phyloP scores from a whole-genome alignment of 35 echinoderm and acorn worm species.

The Holothuria glaberrima region DNA sequence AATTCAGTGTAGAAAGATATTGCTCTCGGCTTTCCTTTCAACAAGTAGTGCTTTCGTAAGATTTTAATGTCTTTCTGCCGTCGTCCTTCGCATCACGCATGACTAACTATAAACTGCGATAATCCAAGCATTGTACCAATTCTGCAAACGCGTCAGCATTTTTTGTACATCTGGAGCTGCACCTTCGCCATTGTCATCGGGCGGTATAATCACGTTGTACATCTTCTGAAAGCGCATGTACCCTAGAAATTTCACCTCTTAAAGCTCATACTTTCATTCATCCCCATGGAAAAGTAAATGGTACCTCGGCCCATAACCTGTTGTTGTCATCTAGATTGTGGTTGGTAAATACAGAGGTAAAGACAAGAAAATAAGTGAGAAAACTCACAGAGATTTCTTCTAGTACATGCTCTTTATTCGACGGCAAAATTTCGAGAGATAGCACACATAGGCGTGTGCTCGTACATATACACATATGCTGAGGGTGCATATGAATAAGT shows the following conservation, averaged over 20 bases:
- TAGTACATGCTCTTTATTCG: too few relatives aligned
- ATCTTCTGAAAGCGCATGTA: conserved; percentile 39
- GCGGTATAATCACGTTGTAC: conserved; percentile 6
- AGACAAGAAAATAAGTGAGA: too few relatives aligned
- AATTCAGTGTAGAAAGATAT: conserved; percentile 57
- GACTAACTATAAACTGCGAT: conserved; percentile 22
- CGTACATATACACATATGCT: too few relatives aligned
- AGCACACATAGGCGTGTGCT: too few relatives aligned
- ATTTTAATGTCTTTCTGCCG: conserved; percentile 23
- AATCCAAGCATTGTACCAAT: conserved; percentile 54
- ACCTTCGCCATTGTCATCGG: not conserved
- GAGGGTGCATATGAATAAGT: too few relatives aligned
- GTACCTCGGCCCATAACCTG: too few relatives aligned
- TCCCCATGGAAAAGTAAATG: conserved; percentile 18
- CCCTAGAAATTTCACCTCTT: conserved; percentile 55
- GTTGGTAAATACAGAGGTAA: too few relatives aligned
- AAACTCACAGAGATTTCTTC: too few relatives aligned
- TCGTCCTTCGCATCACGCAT: too few relatives aligned
- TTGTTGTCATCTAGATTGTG: too few relatives aligned
- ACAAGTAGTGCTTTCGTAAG: conserved; percentile 34
- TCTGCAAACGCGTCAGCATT: conserved; percentile 16
- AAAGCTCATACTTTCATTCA: conserved; percentile 58
- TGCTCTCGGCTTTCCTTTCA: conserved; percentile 38
- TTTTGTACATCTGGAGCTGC: not conserved
- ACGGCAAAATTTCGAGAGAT: too few relatives aligned